Percentiles rank a stretch among this genome's conserved stretches.
These are phyloP conservation scores for Corythoichthys intestinalis DNA, from an alignment of 2,113 vertebrate species.

Conservation along the genomic window DNA sequence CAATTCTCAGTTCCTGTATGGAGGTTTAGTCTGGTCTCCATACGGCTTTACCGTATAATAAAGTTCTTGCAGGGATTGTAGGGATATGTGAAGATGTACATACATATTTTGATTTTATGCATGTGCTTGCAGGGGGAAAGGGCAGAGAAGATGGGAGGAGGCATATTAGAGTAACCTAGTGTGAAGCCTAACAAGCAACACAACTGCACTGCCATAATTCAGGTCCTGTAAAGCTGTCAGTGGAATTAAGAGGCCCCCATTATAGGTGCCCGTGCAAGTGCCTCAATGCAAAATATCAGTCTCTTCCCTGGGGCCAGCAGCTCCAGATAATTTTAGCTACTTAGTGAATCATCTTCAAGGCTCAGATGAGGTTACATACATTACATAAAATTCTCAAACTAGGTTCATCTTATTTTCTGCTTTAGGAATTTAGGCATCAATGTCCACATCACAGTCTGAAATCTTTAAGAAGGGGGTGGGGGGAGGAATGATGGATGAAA, in stretches of 20 bases:
- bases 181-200: slow-evolving; percentile 66
- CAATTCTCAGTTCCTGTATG: not conserved
- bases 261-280: slow-evolving; percentile 68
- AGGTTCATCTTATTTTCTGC: slow-evolving; percentile 16
- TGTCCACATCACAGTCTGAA: not conserved
- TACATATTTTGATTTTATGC: slow-evolving; percentile 15
- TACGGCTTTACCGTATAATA: not conserved
- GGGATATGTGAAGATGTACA: slow-evolving; percentile 20
- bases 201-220: slow-evolving; percentile 65
- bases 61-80: slow-evolving; percentile 18
- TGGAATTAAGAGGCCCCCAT: slow-evolving; percentile 75
- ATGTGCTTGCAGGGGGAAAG: slow-evolving; percentile 24
- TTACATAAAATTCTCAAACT: slow-evolving; percentile 20
- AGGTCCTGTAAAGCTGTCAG: slow-evolving; percentile 73
- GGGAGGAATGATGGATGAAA: slow-evolving; percentile 49
- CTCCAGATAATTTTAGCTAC: slow-evolving; percentile 68
- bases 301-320: slow-evolving; percentile 50
- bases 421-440: slow-evolving; percentile 3
- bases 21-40: not conserved
- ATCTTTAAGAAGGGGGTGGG: not conserved
- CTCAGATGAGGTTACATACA: slow-evolving; percentile 25
- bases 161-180: slow-evolving; percentile 61
- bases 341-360: slow-evolving; percentile 73
- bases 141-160: slow-evolving; percentile 15
- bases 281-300: slow-evolving; percentile 66